phyloP scores from a whole-genome alignment of 2,888 invertebrate species.

The Hydropsyche betteni region DNA sequence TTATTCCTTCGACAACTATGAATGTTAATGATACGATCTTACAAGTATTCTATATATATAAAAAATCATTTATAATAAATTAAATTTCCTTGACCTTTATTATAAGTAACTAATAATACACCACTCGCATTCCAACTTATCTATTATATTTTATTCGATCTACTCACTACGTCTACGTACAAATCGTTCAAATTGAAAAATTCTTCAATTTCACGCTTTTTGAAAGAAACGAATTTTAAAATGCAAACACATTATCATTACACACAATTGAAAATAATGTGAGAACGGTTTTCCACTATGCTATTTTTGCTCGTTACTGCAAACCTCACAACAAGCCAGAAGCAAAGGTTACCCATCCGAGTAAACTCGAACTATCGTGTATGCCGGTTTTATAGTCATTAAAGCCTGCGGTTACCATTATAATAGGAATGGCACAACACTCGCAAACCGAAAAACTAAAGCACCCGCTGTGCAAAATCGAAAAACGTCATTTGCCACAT shows the following conservation, averaged over 20 bases:
- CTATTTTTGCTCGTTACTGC: slow-evolving; percentile 10
- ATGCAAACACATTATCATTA: no score
- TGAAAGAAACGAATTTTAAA: no score
- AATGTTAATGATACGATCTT: slow-evolving; percentile 22
- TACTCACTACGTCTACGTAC: no score
- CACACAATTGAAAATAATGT: no score
- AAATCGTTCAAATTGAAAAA: no score
- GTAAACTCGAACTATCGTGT: neutral
- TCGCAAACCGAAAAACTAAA: neutral
- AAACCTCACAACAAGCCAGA: slow-evolving; percentile 18
- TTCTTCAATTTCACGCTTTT: no score
- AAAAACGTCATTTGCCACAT: neutral
- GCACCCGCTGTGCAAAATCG: neutral
- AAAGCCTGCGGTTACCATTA: slow-evolving; percentile 5
- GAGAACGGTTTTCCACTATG: neutral
- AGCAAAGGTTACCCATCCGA: slow-evolving; percentile 16
- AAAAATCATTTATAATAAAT: slow-evolving; percentile 19
- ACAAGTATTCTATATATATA: slow-evolving; percentile 7
- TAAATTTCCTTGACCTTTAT: slow-evolving; percentile 24
- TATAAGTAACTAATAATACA: slow-evolving; percentile 8
- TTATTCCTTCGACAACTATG: slow-evolving; percentile 2
- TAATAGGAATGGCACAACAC: neutral
- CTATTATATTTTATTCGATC: no score
- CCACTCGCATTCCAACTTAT: slow-evolving; percentile 14
- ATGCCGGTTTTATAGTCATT: neutral